These are phyloP conservation scores for Knipowitschia caucasica DNA, from an alignment of 2,797 vertebrate species.

Conservation along the genomic window DNA sequence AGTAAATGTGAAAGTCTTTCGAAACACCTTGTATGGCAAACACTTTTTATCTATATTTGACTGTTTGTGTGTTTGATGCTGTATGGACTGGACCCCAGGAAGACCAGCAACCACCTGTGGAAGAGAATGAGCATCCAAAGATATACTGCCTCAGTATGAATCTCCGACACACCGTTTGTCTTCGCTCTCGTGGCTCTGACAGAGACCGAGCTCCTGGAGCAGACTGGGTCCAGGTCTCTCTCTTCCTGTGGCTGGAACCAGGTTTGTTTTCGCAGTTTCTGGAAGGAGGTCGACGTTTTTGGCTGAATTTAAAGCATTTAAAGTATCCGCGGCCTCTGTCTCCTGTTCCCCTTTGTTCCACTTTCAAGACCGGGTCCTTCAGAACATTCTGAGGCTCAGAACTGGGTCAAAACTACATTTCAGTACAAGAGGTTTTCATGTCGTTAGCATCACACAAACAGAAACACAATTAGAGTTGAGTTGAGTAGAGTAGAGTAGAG, in stretches of 20 bases:
- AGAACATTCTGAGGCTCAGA: constrained; percentile 64
- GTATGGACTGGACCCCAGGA: no score
- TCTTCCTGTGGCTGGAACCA: constrained; percentile 56
- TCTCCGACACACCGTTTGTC: constrained; percentile 60
- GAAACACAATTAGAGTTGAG: no score
- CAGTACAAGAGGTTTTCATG: constrained; percentile 71
- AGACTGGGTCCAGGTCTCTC: constrained; percentile 60
- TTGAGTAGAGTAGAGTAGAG: no score
- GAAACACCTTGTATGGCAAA: no score
- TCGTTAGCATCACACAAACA: constrained; percentile 67
- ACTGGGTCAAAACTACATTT: constrained; percentile 61
- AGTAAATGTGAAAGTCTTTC: no score
- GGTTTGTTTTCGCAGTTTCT: constrained; percentile 71
- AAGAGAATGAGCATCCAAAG: no score
- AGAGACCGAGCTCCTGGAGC: constrained; percentile 31
- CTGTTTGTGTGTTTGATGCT: no score
- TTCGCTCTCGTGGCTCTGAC: constrained; percentile 57
- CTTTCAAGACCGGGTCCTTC: constrained; percentile 73
- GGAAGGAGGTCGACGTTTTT: constrained; percentile 62
- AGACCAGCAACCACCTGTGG: no score
- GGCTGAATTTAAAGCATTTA: constrained; percentile 74
- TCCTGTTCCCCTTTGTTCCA: constrained; percentile 57
- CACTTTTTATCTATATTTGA: no score
- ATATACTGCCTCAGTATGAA: no score
- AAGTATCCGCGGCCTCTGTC: constrained; percentile 60